phyloP scores from a whole-genome alignment of 1,140 invertebrate species.

The Anastrepha ludens region DNA sequence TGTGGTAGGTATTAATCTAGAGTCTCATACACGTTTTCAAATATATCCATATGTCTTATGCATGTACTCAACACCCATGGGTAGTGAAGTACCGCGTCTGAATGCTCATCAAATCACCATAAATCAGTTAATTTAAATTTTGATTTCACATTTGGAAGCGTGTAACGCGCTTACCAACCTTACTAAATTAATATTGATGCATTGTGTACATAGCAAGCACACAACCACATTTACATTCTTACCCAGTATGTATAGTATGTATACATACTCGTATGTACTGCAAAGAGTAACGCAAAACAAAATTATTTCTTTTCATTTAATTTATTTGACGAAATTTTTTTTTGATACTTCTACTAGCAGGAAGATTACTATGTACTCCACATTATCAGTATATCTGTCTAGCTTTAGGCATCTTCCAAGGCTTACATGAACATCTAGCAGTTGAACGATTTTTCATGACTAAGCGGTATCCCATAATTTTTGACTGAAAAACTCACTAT shows the following conservation, averaged over 20 bases:
- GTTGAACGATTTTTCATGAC: no score
- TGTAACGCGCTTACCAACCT: conserved; percentile 9
- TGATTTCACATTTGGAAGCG: conserved; percentile 43
- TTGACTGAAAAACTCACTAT: no score
- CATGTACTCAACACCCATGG: neutral
- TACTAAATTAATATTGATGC: conserved; percentile 49
- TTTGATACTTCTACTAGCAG: no score
- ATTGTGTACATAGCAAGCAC: neutral
- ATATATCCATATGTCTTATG: neutral
- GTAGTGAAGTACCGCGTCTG: neutral
- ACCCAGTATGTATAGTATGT: neutral
- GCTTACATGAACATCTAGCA: no score
- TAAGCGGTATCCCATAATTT: no score
- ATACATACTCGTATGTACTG: no score
- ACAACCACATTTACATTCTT: neutral
- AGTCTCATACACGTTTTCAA: neutral
- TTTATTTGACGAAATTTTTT: no score
- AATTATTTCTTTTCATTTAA: no score
- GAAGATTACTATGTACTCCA: no score
- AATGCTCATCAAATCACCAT: conserved; percentile 42
- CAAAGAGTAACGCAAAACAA: no score
- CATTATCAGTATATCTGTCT: no score
- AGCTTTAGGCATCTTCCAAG: no score
- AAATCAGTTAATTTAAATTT: conserved; percentile 53
- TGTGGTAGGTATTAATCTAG: neutral